Evolutionary conservation across 2,113 vertebrate genomes (phyloP).

Genomic region (Brachyistius frenatus): DNA sequence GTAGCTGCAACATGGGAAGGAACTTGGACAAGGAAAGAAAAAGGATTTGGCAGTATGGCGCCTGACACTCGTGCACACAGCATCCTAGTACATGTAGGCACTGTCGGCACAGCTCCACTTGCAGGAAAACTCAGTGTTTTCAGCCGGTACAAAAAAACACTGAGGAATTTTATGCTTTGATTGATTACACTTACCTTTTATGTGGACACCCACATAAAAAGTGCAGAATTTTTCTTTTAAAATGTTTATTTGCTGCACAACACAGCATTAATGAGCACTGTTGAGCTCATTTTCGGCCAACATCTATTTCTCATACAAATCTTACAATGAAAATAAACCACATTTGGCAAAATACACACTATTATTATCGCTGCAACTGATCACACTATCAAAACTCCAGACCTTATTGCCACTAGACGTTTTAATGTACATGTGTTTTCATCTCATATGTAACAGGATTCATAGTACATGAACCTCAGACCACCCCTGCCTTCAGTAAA

Average conservation of each 20-base stretch:
- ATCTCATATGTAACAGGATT: conserved; percentile 43
- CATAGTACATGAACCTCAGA: background rate
- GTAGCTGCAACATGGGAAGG: too few relatives aligned
- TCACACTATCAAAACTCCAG: background rate
- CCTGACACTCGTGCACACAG: too few relatives aligned
- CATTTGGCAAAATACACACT: background rate
- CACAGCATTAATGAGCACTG: background rate
- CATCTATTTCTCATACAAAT: background rate
- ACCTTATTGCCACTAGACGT: conserved; percentile 7
- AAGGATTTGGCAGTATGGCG: too few relatives aligned
- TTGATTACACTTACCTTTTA: too few relatives aligned
- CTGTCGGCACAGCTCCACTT: too few relatives aligned
- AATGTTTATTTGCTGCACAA: background rate
- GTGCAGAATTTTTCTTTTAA: too few relatives aligned
- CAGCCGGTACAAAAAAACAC: too few relatives aligned
- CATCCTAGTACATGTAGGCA: too few relatives aligned
- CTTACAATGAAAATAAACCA: conserved; percentile 21
- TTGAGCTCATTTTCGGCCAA: background rate
- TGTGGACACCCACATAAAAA: too few relatives aligned
- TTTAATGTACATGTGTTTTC: conserved; percentile 6
- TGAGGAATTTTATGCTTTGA: too few relatives aligned
- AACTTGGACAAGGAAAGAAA: too few relatives aligned
- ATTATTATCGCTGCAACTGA: background rate
- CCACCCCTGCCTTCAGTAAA: background rate
- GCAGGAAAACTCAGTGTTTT: too few relatives aligned